These are phyloP conservation scores for Anhinga rufa DNA, from an alignment of 2,113 vertebrate genomes.

Conservation along the genomic window DNA sequence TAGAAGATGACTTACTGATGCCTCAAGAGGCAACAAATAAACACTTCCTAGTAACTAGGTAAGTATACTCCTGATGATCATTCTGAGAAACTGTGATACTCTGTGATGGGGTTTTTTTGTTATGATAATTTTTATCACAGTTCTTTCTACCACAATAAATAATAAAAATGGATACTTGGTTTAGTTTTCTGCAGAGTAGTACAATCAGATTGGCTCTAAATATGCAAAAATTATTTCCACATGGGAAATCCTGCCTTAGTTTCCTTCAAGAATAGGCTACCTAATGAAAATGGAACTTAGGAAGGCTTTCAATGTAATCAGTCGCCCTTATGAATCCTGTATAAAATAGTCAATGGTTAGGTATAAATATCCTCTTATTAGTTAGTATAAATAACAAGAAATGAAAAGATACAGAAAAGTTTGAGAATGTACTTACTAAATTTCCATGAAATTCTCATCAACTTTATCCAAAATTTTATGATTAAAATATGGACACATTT, in stretches of 20 bases:
- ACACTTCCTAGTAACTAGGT: neutral
- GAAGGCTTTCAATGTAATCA: neutral
- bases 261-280: neutral
- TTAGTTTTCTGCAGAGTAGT: neutral
- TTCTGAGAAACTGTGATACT: neutral
- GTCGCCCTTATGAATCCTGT: neutral
- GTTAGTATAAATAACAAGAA: neutral
- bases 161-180: neutral
- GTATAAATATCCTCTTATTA: neutral
- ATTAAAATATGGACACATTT: neutral
- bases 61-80: neutral
- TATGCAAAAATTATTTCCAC: neutral
- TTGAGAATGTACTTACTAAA: neutral
- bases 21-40: neutral
- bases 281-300: neutral
- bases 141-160: neutral
- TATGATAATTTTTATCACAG: neutral
- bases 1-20: neutral
- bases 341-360: neutral
- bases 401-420: neutral
- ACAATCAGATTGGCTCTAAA: neutral
- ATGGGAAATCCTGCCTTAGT: neutral
- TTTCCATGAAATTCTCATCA: neutral
- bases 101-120: neutral
- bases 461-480: neutral